phyloP scores from a whole-genome alignment of 2,113 vertebrate genomes.

The Caracal caracal region DNA sequence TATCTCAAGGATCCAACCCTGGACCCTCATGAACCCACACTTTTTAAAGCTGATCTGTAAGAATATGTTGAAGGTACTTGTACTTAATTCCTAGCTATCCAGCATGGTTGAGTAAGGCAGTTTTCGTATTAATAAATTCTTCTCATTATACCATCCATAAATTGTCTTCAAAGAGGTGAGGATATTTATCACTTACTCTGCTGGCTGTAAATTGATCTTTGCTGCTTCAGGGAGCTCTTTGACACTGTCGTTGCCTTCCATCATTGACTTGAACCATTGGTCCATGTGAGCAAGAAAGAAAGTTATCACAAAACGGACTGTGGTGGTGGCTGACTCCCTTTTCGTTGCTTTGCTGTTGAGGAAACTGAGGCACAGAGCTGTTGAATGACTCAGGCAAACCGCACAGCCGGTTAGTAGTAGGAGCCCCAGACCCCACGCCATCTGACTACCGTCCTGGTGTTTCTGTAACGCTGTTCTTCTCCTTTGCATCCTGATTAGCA shows the following conservation, averaged over 20 bases:
- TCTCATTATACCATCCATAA: background rate
- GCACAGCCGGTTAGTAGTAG: background rate
- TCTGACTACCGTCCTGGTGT: background rate
- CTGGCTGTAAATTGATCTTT: background rate
- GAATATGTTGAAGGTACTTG: background rate
- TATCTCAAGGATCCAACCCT: background rate
- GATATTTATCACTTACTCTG: background rate
- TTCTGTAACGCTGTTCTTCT: too few species aligned
- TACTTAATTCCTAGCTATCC: background rate
- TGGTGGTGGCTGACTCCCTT: background rate
- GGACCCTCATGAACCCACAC: background rate
- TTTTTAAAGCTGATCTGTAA: background rate
- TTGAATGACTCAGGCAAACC: background rate
- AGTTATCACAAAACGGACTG: too few species aligned
- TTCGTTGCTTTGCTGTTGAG: background rate
- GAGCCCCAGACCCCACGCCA: accelerated
- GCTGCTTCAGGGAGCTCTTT: background rate
- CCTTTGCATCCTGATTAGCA: too few species aligned
- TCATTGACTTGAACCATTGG: background rate
- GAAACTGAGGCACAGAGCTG: background rate
- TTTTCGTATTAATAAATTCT: background rate
- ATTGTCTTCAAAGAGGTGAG: background rate
- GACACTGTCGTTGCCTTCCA: background rate
- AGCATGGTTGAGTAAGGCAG: background rate
- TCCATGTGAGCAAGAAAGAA: background rate